Base-by-base conservation (phyloP, 37 sponge, comb jelly and placozoan species). In the Agelas oroides region DNA sequence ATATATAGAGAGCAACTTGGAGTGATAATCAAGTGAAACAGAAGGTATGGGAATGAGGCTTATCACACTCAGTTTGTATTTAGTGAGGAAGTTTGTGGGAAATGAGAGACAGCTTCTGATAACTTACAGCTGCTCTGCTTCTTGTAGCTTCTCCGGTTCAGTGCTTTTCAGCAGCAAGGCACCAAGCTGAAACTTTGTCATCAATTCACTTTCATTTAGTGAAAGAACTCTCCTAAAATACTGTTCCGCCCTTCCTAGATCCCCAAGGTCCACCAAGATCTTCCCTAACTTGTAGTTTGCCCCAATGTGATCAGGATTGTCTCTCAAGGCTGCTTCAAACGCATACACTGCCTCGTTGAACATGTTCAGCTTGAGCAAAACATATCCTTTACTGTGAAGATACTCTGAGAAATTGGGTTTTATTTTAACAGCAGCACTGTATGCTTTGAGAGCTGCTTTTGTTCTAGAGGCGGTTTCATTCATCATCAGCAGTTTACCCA, bases 401-500 rank as follows among this genome's bases (percentile, higher is more conserved):
- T 54, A 65, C 30, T 78, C 79, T 14, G 64, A 65, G 40, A 78
- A 78, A 32, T 65, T 54, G n/a, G 66, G 66, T 31, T 65, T 78
- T 32, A 78, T 95, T 25, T 80, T 74, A 23, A 89, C 27, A 16
- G 95, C 95, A 41, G 68, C 77, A 0, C 70, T 53, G 59, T 95
- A 95, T 24, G 88, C 65, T 33, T 64, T n/a, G 32, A 86, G 72
- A 31, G 97, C 97, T 63, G 93, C 94, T 18, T 94, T 59, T 28
- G 85, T 41, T n/a, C 92, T 46, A 34, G 53, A 23, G 20, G 71
- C 67, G 68, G 46, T 46, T 46, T 46, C 46, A 8, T 96, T 80
- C 2, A 23, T n/a, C 54, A 65, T 79, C 1, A 96, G 28, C 16
- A 96, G 84, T 69, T 96, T 96, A 20, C 89, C 97, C 30, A 94